Evolutionary conservation across 2,113 vertebrate species (phyloP).

Genomic region (Corythornis madagascariensis): DNA sequence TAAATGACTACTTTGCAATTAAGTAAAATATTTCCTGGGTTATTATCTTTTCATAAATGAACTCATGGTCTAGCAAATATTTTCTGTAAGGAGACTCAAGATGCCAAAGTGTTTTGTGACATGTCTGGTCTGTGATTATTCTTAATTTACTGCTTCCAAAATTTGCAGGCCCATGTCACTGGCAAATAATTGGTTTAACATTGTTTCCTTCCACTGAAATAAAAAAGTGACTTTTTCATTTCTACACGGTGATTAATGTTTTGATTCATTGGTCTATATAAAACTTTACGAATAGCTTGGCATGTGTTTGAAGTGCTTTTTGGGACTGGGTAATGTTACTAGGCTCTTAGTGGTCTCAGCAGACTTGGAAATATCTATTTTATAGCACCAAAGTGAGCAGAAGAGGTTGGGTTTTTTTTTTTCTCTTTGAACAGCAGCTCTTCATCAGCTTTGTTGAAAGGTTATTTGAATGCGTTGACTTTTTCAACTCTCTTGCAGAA

Average conservation of each 20-base stretch:
- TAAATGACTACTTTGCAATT: conserved; percentile 47
- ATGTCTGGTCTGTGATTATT: conserved; percentile 47
- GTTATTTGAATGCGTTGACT: neutral
- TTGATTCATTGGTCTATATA: conserved; percentile 39
- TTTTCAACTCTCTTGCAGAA: neutral
- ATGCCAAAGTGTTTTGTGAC: conserved; percentile 24
- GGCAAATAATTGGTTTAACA: conserved; percentile 38
- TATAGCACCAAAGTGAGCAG: neutral
- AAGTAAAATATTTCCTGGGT: conserved; percentile 45
- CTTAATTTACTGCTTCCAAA: conserved; percentile 47
- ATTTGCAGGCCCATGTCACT: neutral
- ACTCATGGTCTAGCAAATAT: conserved; percentile 34
- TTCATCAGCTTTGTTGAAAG: neutral
- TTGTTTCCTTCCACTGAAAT: conserved; percentile 36
- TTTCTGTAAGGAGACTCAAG: conserved; percentile 55
- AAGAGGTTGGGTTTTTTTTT: neutral
- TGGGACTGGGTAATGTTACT: conserved; percentile 27
- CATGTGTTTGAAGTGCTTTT: conserved; percentile 23
- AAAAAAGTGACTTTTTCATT: conserved; percentile 38
- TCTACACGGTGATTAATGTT: conserved; percentile 43
- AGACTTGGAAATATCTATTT: conserved; percentile 29
- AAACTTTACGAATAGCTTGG: conserved; percentile 33
- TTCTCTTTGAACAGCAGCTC: neutral
- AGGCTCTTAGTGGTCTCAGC: conserved; percentile 32
- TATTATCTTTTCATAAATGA: conserved; percentile 67